phyloP scores from a whole-genome alignment of 2,888 invertebrate species.

The Carterocephalus palaemon region DNA sequence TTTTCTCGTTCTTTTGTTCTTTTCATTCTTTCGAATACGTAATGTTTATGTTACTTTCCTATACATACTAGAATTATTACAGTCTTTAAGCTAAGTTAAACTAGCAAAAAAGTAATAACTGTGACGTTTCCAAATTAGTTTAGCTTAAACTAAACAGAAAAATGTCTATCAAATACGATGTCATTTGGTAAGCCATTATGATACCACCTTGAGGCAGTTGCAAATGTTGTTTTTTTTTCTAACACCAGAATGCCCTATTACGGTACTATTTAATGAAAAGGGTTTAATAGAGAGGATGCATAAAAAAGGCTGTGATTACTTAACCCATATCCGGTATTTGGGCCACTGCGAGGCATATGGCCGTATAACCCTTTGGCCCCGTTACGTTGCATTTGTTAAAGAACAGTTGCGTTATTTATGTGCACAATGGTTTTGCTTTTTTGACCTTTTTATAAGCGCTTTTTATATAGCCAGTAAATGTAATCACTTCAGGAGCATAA shows the following conservation, averaged over 20 bases:
- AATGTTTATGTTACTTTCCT: not conserved
- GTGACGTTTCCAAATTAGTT: not conserved
- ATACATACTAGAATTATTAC: too few relatives aligned
- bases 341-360: slow-evolving; percentile 58
- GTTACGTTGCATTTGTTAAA: slow-evolving; percentile 60
- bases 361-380: slow-evolving; percentile 76
- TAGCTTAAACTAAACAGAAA: not conserved
- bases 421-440: slow-evolving; percentile 58
- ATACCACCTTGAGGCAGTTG: slow-evolving; percentile 50
- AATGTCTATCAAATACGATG: slow-evolving; percentile 40
- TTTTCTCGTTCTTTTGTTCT: too few relatives aligned
- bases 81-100: not conserved
- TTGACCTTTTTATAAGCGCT: slow-evolving; percentile 32
- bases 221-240: slow-evolving; percentile 65
- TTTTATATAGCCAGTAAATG: too few relatives aligned
- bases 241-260: slow-evolving; percentile 56
- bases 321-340: slow-evolving; percentile 74
- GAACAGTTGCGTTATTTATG: slow-evolving; percentile 70
- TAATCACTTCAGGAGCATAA: too few relatives aligned
- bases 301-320: slow-evolving; percentile 70
- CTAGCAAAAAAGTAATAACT: slow-evolving; percentile 18
- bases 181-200: slow-evolving; percentile 55
- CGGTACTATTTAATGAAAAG: slow-evolving; percentile 58
- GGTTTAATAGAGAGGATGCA: slow-evolving; percentile 61
- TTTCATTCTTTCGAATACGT: not conserved